Evolutionary conservation across 2,113 vertebrate species (phyloP).

Genomic region (Panurus biarmicus): DNA sequence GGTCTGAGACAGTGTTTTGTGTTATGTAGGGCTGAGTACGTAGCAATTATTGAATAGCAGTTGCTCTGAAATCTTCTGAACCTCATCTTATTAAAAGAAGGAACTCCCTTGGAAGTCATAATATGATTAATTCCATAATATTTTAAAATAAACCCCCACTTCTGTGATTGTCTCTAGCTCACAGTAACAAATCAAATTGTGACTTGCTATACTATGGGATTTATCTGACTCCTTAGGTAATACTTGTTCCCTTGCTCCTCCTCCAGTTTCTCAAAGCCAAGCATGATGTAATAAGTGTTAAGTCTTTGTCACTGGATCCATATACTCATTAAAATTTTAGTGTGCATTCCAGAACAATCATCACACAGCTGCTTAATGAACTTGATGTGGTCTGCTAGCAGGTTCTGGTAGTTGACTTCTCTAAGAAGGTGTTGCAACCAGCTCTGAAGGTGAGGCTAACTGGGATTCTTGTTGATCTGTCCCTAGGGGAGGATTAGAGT

Average conservation of each 20-base stretch:
- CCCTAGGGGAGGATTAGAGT: neutral
- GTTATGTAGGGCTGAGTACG: neutral
- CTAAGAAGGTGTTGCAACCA: neutral
- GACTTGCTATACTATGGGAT: neutral
- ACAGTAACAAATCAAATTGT: neutral
- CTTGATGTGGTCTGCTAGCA: neutral
- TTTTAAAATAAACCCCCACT: neutral
- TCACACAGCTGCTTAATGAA: neutral
- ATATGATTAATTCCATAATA: neutral
- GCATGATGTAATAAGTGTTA: neutral
- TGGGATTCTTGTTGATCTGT: neutral
- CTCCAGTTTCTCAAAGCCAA: neutral
- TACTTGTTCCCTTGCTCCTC: neutral
- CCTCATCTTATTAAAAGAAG: neutral
- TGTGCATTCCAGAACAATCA: neutral
- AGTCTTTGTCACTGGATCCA: neutral
- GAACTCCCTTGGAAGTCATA: neutral
- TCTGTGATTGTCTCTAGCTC: neutral
- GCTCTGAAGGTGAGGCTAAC: neutral
- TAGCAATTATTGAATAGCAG: neutral
- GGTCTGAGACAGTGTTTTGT: neutral
- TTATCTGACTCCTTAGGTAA: neutral
- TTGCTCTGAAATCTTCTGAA: neutral
- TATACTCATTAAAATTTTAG: neutral
- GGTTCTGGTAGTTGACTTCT: neutral